Conservation (phyloP, 2,113 vertebrate genomes). For the Pygoscelis adeliae region DNA sequence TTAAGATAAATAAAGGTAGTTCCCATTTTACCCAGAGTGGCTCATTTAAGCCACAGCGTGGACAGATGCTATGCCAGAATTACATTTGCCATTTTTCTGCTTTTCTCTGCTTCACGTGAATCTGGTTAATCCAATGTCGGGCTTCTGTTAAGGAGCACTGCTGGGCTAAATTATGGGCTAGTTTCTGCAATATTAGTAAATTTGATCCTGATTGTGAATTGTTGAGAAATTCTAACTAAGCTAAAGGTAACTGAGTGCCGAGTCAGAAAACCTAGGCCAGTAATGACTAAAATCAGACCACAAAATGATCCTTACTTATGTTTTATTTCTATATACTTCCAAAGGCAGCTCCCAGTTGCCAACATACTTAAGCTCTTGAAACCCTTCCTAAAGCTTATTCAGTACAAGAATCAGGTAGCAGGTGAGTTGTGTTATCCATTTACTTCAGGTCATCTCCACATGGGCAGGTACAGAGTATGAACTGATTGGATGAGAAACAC, state of each 20-base stretch:
- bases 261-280: background rate
- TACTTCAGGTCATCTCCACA: background rate
- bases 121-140: background rate
- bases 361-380: background rate
- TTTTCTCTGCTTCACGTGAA: background rate
- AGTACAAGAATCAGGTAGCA: background rate
- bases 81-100: background rate
- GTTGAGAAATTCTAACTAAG: background rate
- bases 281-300: background rate
- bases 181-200: background rate
- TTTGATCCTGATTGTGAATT: background rate
- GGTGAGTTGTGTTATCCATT: background rate
- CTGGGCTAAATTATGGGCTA: background rate
- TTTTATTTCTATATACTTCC: background rate
- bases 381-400: background rate
- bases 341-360: background rate
- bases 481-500: background rate
- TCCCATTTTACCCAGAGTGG: background rate
- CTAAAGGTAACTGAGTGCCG: background rate
- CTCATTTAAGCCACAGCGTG: background rate
- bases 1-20: background rate
- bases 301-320: background rate
- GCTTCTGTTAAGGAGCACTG: background rate
- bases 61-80: background rate
- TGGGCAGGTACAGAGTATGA: background rate